These are phyloP conservation scores for Tadarida brasiliensis DNA, from an alignment of 2,797 vertebrate genomes.

Conservation along the genomic window DNA sequence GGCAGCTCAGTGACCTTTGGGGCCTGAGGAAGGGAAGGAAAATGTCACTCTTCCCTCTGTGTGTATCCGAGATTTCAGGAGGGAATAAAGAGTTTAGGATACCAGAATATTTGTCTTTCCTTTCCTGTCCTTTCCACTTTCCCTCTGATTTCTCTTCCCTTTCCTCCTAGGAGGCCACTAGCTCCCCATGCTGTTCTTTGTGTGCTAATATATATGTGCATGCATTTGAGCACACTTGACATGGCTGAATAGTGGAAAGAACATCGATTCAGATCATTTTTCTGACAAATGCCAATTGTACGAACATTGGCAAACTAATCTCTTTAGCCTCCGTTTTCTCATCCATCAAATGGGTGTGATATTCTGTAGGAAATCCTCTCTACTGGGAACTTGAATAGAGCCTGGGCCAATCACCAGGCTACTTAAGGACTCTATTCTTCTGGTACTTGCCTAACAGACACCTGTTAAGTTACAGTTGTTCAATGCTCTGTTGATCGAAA, in stretches of 20 bases:
- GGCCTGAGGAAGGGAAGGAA: slow-evolving; percentile 82
- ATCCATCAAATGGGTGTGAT: slow-evolving; percentile 47
- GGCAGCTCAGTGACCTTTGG: slow-evolving; percentile 87
- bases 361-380: background rate
- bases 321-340: slow-evolving; percentile 51
- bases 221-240: slow-evolving; percentile 63
- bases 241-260: slow-evolving; percentile 35
- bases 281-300: slow-evolving; percentile 27
- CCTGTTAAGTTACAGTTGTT: background rate
- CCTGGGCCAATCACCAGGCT: background rate
- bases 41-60: slow-evolving; percentile 69
- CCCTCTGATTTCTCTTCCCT: slow-evolving; percentile 53
- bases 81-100: slow-evolving; percentile 65
- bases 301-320: background rate
- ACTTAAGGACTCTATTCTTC: background rate
- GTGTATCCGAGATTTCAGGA: slow-evolving; percentile 61
- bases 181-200: slow-evolving; percentile 74
- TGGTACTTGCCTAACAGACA: background rate
- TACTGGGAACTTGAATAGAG: background rate
- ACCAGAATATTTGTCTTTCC: slow-evolving; percentile 56
- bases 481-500: background rate
- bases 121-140: slow-evolving; percentile 61
- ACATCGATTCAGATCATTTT: slow-evolving; percentile 44
- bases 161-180: slow-evolving; percentile 62
- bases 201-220: slow-evolving; percentile 66